These are phyloP conservation scores for Auanema freiburgensis DNA, from an alignment of 2,888 invertebrate genomes.

Conservation along the genomic window DNA sequence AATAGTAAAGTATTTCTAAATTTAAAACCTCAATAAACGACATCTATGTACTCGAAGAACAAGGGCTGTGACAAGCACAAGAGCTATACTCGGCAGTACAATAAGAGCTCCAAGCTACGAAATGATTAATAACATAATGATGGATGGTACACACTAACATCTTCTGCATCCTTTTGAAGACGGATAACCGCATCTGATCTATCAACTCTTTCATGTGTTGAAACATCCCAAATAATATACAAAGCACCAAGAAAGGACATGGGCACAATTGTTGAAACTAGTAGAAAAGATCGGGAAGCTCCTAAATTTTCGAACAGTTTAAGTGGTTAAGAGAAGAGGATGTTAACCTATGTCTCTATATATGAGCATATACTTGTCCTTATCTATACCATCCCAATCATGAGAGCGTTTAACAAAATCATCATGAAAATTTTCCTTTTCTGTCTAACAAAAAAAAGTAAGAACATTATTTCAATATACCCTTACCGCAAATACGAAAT, in stretches of 20 bases:
- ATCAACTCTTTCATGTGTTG: constrained; percentile 22
- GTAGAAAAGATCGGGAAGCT: constrained; percentile 37
- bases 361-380: constrained; percentile 38
- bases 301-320: constrained; percentile 29
- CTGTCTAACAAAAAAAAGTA: constrained; percentile 28
- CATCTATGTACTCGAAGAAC: constrained; percentile 33
- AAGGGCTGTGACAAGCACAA: constrained; percentile 22
- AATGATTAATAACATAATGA: not conserved
- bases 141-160: constrained; percentile 16
- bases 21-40: constrained; percentile 23
- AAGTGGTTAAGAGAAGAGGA: not conserved
- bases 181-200: constrained; percentile 28
- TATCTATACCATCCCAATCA: constrained; percentile 29
- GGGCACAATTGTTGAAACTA: constrained; percentile 37
- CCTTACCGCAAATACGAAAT: constrained; percentile 31
- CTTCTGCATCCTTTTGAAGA: constrained; percentile 34
- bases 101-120: constrained; percentile 25
- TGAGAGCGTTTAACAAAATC: constrained; percentile 33
- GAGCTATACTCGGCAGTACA: constrained; percentile 24
- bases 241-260: constrained; percentile 26
- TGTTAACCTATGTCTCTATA: constrained; percentile 36
- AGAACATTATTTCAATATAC: not conserved
- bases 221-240: constrained; percentile 27
- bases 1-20: constrained; percentile 12
- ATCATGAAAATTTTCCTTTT: constrained; percentile 35